Conservation (phyloP, 2,113 vertebrate genomes). For the Galbula dea region DNA sequence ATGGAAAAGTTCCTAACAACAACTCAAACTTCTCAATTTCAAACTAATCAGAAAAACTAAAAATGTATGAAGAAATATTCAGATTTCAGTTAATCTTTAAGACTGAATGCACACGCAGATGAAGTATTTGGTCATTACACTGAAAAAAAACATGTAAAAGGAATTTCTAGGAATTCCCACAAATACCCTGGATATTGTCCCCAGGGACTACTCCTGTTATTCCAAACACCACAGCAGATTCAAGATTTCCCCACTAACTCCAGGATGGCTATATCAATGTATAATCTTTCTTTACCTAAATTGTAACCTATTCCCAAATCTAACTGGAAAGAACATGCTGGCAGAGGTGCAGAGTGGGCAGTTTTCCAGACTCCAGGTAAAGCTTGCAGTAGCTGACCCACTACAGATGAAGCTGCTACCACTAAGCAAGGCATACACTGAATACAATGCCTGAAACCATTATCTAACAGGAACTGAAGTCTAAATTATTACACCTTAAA, state of each 20-base stretch:
- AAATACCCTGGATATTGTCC: not conserved
- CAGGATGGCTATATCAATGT: not conserved
- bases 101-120: not conserved
- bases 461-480: not conserved
- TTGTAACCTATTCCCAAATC: not conserved
- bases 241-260: not conserved
- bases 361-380: not conserved
- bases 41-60: not conserved
- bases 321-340: not conserved
- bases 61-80: not conserved
- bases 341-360: not conserved
- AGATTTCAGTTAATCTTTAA: not conserved
- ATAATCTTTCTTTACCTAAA: not conserved
- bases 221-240: not conserved
- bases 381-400: not conserved
- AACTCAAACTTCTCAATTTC: not conserved
- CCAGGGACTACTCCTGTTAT: not conserved
- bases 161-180: not conserved
- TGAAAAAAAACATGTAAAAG: not conserved
- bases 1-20: not conserved
- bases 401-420: not conserved
- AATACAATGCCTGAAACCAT: not conserved
- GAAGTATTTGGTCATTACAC: not conserved
- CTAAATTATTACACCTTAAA: not conserved
- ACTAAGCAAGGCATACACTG: not conserved